Evolutionary conservation across 2,113 vertebrate genomes (phyloP).

Genomic region (Limnothrissa miodon): DNA sequence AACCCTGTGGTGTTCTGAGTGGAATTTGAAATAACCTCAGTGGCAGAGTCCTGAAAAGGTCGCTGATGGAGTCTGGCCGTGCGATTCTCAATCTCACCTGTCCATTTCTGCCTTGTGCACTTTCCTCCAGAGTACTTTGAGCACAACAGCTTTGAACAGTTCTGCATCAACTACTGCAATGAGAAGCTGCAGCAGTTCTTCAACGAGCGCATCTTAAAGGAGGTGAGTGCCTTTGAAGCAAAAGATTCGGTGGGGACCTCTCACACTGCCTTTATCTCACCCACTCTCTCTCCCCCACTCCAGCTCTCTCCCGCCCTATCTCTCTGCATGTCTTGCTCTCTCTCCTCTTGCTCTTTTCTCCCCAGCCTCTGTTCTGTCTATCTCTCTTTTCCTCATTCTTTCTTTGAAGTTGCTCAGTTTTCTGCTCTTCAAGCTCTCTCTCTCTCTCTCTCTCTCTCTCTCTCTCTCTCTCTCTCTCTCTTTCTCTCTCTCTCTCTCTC

Average conservation of each 20-base stretch:
- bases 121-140: constrained; percentile 93
- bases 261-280: background rate
- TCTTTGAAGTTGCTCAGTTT: too few species aligned
- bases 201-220: constrained; percentile 98
- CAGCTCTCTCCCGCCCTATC: background rate
- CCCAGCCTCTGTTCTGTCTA: background rate
- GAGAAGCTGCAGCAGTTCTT: constrained; percentile 99
- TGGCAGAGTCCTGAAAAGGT: background rate
- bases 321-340: background rate
- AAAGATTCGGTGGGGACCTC: background rate
- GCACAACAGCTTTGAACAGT: constrained; percentile 99
- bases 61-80: background rate
- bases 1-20: background rate
- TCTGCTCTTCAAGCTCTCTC: background rate
- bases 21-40: background rate
- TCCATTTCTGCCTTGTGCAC: constrained; percentile 12
- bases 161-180: constrained; percentile 99
- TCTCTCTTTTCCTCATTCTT: background rate
- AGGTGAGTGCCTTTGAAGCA: constrained; percentile 73
- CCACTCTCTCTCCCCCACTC: background rate
- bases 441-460: too few species aligned
- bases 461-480: background rate
- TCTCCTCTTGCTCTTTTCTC: background rate
- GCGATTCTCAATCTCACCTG: background rate
- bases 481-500: background rate